These are phyloP conservation scores for Burhinus oedicnemus DNA, from an alignment of 2,113 vertebrate species.

Conservation along the genomic window DNA sequence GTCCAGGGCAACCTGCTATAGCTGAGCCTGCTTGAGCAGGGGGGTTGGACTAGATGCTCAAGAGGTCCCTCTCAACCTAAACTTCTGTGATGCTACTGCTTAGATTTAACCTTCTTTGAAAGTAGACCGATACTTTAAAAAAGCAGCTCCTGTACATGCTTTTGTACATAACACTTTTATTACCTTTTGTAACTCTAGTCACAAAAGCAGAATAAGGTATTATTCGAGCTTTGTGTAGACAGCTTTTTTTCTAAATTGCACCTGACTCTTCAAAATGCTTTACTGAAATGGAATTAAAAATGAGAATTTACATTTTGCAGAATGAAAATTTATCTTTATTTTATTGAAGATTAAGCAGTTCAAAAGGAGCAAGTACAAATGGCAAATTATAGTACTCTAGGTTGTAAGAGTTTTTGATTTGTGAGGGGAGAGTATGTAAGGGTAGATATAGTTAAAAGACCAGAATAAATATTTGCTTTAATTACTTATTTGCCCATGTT, in stretches of 20 bases:
- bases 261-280: neutral
- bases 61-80: neutral
- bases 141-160: neutral
- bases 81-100: neutral
- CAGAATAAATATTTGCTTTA: neutral
- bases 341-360: neutral
- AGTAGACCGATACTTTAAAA: neutral
- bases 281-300: neutral
- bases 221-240: neutral
- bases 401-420: neutral
- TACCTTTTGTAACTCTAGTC: neutral
- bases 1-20: neutral
- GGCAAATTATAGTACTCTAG: neutral
- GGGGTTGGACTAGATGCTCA: neutral
- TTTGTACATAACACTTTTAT: neutral
- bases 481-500: neutral
- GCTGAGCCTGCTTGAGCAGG: neutral
- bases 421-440: neutral
- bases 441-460: neutral
- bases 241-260: neutral
- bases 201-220: neutral
- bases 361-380: neutral
- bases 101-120: neutral
- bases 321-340: neutral
- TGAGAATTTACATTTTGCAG: neutral